These are phyloP conservation scores for Venustaconcha ellipsiformis DNA, from an alignment of 1,140 invertebrate genomes.

Conservation along the genomic window DNA sequence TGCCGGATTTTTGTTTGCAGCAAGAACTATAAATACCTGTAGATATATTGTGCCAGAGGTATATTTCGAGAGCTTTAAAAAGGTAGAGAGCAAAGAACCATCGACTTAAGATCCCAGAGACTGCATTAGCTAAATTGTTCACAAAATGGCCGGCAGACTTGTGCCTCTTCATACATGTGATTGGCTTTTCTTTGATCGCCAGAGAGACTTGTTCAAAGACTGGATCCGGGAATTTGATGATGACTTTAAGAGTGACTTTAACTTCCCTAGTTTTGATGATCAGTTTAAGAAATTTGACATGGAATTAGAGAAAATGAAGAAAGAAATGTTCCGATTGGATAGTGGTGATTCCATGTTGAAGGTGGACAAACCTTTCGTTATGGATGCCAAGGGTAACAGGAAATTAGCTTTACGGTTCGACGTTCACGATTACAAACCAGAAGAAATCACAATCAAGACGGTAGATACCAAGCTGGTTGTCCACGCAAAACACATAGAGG, in stretches of 20 bases:
- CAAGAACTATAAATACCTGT: too few species aligned
- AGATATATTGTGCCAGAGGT: too few species aligned
- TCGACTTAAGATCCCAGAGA: too few species aligned
- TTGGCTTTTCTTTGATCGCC: conserved; percentile 14
- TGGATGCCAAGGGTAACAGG: conserved; percentile 25
- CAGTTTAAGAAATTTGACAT: conserved; percentile 17
- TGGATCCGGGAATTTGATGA: conserved; percentile 12
- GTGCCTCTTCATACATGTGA: conserved; percentile 9
- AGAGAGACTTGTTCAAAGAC: conserved; percentile 18
- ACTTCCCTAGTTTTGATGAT: conserved; percentile 1
- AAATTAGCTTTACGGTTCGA: conserved; percentile 41
- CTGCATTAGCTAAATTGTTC: too few species aligned
- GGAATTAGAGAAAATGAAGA: conserved; percentile 19
- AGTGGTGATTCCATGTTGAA: background rate
- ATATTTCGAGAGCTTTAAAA: too few species aligned
- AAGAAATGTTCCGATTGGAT: conserved; percentile 16
- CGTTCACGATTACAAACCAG: conserved; percentile 39
- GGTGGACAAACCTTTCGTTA: conserved; percentile 26
- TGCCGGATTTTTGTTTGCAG: too few species aligned
- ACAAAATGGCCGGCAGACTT: conserved; percentile 9
- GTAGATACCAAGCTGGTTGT: conserved; percentile 30
- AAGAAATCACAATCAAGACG: conserved; percentile 41
- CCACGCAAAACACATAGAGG: conserved; percentile 33
- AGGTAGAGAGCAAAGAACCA: too few species aligned
- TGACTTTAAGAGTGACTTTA: background rate